These are phyloP conservation scores for Cybosia mesomella DNA, from an alignment of 2,888 invertebrate genomes.

Conservation along the genomic window DNA sequence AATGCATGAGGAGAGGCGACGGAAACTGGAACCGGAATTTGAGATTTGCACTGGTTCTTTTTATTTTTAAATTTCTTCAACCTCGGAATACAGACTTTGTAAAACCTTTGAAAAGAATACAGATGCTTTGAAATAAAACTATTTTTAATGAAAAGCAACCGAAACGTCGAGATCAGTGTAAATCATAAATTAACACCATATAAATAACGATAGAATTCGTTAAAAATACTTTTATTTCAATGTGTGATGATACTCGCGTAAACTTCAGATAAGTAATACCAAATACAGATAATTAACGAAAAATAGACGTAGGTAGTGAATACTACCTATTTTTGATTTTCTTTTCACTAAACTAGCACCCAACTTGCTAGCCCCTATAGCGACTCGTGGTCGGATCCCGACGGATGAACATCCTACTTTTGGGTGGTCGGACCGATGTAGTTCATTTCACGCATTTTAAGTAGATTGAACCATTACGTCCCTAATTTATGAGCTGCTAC, in stretches of 20 bases:
- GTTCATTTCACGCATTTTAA: conserved; percentile 82
- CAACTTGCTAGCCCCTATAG: neutral
- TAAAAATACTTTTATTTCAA: too few relatives aligned
- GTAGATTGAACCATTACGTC: conserved; percentile 50
- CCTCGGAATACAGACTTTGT: neutral
- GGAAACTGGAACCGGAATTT: neutral
- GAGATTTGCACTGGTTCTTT: neutral
- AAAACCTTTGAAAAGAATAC: neutral
- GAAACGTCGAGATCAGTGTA: too few relatives aligned
- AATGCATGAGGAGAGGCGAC: neutral
- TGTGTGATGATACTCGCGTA: too few relatives aligned
- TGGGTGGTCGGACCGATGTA: conserved; percentile 76
- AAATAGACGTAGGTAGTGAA: too few relatives aligned
- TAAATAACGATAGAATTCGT: too few relatives aligned
- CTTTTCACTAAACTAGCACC: conserved; percentile 7
- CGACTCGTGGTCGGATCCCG: conserved; percentile 25
- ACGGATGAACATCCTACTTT: conserved; percentile 61
- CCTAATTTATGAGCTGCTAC: conserved; percentile 8
- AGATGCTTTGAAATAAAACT: too few relatives aligned
- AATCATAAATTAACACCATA: too few relatives aligned
- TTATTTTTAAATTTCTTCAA: neutral
- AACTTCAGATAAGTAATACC: too few relatives aligned
- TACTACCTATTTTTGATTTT: too few relatives aligned
- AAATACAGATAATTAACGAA: too few relatives aligned
- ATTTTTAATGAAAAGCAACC: too few relatives aligned